phyloP scores from a whole-genome alignment of 2,797 vertebrate species.

The Sebastes baramenuke region DNA sequence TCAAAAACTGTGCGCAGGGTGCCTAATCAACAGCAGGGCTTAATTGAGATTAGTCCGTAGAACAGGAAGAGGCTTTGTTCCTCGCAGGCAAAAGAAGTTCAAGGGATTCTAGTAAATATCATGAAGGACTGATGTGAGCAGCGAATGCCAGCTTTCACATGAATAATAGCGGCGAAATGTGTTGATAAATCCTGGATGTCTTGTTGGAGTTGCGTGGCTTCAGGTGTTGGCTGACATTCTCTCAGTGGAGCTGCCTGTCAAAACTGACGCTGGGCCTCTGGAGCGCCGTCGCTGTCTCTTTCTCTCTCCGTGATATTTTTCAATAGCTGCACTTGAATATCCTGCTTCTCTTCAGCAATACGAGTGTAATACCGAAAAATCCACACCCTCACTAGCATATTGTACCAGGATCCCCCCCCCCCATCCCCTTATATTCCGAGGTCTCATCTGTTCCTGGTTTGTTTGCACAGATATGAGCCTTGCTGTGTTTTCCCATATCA shows the following conservation, averaged over 20 bases:
- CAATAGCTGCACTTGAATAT: slow-evolving; percentile 50
- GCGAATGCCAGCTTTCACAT: slow-evolving; percentile 61
- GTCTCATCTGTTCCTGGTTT: slow-evolving; percentile 58
- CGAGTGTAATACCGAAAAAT: slow-evolving; percentile 42
- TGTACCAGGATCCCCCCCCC: neutral
- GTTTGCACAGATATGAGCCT: slow-evolving; percentile 60
- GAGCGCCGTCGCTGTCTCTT: slow-evolving; percentile 39
- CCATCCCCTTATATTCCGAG: slow-evolving; percentile 24
- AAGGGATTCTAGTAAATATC: slow-evolving; percentile 74
- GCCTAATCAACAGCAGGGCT: slow-evolving; percentile 51
- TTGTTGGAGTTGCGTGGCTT: slow-evolving; percentile 73
- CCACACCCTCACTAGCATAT: slow-evolving; percentile 25
- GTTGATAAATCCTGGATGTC: slow-evolving; percentile 73
- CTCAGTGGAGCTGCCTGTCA: slow-evolving; percentile 75
- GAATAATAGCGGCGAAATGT: slow-evolving; percentile 74
- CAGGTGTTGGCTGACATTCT: slow-evolving; percentile 80
- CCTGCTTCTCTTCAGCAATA: slow-evolving; percentile 30
- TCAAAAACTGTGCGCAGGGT: slow-evolving; percentile 21
- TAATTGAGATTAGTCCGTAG: slow-evolving; percentile 65
- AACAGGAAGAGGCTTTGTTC: slow-evolving; percentile 53
- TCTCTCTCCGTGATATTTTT: slow-evolving; percentile 47
- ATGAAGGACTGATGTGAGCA: slow-evolving; percentile 63
- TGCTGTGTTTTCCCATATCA: slow-evolving; percentile 60
- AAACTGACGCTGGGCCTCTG: slow-evolving; percentile 48
- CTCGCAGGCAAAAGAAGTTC: slow-evolving; percentile 55